Percentiles rank a stretch among this genome's conserved stretches.
Evolutionary conservation across 2,113 vertebrate species (phyloP).

Genomic region (Pan paniscus): DNA sequence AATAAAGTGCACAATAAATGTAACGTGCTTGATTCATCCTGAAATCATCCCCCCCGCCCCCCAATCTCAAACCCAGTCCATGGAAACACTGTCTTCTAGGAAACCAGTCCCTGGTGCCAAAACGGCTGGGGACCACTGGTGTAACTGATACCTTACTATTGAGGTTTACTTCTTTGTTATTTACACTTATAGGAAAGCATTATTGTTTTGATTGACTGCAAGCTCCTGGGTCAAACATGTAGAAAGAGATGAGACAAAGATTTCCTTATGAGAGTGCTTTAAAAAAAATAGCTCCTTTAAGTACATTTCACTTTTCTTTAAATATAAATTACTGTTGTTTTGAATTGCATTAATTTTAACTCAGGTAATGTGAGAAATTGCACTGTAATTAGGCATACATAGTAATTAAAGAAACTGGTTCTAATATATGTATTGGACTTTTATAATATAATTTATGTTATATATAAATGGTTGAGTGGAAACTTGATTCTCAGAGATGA

Average conservation of each 20-base stretch:
- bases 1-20: too few species aligned
- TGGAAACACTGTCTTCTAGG: too few species aligned
- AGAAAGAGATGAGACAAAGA: background rate
- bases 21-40: too few species aligned
- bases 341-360: constrained; percentile 10
- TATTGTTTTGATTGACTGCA: background rate
- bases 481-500: constrained; percentile 32
- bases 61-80: too few species aligned
- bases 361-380: constrained; percentile 7
- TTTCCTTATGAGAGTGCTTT: background rate
- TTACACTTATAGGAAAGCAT: background rate
- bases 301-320: constrained; percentile 1
- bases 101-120: too few species aligned
- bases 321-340: constrained; percentile 18
- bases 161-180: background rate
- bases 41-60: too few species aligned
- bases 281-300: background rate
- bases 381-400: background rate
- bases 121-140: too few species aligned
- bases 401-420: background rate
- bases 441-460: background rate
- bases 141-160: background rate
- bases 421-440: background rate
- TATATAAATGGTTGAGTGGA: background rate
- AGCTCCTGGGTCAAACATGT: background rate